These are phyloP conservation scores for Acrobeloides nanus DNA, from an alignment of 2,888 invertebrate genomes.

Conservation along the genomic window DNA sequence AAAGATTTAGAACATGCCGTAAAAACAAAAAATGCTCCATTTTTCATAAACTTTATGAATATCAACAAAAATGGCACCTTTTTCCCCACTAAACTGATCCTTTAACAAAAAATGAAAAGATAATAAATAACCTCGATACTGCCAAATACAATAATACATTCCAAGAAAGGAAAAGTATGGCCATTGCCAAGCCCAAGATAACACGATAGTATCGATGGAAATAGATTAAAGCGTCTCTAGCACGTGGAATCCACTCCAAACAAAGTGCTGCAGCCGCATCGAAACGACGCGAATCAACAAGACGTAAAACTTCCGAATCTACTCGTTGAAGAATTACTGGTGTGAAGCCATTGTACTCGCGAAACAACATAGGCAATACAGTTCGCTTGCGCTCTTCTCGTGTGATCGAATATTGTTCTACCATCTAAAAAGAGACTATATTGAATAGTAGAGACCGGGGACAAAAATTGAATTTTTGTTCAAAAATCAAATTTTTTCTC, in stretches of 20 bases:
- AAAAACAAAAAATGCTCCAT: too few relatives aligned
- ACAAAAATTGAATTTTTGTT: too few relatives aligned
- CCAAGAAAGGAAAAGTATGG: conserved; percentile 32
- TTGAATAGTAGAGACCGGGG: too few relatives aligned
- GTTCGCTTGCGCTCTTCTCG: conserved; percentile 45
- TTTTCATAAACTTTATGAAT: too few relatives aligned
- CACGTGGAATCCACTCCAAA: conserved; percentile 62
- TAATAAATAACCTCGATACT: too few relatives aligned
- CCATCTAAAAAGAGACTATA: conserved; percentile 58
- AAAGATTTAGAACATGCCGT: too few relatives aligned
- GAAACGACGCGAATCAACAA: conserved; percentile 21
- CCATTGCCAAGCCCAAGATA: conserved; percentile 55
- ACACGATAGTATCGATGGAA: conserved; percentile 78
- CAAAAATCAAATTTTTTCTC: too few relatives aligned
- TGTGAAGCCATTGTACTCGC: conserved; percentile 45
- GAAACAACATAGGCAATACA: conserved; percentile 53
- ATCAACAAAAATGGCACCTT: too few relatives aligned
- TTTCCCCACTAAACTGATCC: too few relatives aligned
- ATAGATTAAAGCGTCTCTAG: conserved; percentile 69
- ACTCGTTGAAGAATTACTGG: conserved; percentile 17
- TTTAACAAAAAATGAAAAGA: too few relatives aligned
- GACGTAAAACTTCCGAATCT: conserved; percentile 18
- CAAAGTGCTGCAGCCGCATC: conserved; percentile 36
- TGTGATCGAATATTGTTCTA: conserved; percentile 56
- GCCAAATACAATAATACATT: conserved; percentile 40